Base-by-base conservation (phyloP, 1,140 invertebrate genomes). In the Atta cephalotes region DNA sequence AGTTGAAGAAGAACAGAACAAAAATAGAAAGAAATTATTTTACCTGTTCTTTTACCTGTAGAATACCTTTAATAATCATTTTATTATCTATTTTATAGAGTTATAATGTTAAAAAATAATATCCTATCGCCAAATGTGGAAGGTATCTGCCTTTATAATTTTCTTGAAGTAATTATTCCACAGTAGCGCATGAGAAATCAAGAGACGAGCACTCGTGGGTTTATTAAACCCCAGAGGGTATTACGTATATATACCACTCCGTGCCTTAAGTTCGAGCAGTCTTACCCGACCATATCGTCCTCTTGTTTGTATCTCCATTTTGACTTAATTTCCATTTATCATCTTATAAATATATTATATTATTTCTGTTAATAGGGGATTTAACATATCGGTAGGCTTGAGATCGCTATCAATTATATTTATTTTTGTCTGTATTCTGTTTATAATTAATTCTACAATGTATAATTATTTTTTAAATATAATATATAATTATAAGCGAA, bases 121-220 rank as follows among this genome's bases (percentile, higher is more conserved):
- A 25, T 53, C 3, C 2, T 10, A 21, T 58, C 6, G 7, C 35
- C 2, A 56, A 45, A n/a, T 21, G 18, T 14, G n/a, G 1, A 70
- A 58, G 31, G 14, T 49, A 58, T 21, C 68, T 25, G 63, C 51
- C 14, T 91, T 88, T 86, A 88, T 91, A 87, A 88, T 91, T 88
- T 85, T 76, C 66, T 86, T 63, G 87, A 72, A 45, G 80, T 68
- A 86, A 91, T 89, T 91, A 88, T 91, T 89, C 25, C 71, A 25
- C 72, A 31, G 85, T 63, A 31, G 49, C 60, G 66, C 63, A 68
- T 72, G 56, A 79, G 82, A 49, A 86, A 85, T 72, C 77, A 66
- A 81, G 65, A 56, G 72, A 51, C 70, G 88, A 72, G 45, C 31
- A 87, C 45, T 77, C 77, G 14, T 39, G 66, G 58, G 74, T 91